phyloP scores from a whole-genome alignment of 2,113 vertebrate genomes.

The Notarius quadriscutis region DNA sequence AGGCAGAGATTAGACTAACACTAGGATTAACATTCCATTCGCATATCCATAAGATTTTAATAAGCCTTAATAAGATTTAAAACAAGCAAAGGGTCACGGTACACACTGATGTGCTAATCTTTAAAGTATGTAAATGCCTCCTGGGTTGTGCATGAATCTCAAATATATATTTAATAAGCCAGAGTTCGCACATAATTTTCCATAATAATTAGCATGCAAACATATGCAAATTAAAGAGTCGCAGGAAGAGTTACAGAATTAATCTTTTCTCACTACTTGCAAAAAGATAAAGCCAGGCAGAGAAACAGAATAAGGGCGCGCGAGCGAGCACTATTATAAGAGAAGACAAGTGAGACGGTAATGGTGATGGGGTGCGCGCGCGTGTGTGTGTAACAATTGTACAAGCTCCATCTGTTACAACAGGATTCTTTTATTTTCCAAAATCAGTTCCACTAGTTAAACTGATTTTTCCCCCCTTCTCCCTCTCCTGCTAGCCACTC shows the following conservation, averaged over 20 bases:
- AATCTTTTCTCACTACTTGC: not conserved
- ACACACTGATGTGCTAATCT: slow-evolving; percentile 38
- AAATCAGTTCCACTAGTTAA: not conserved
- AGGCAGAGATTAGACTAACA: slow-evolving; percentile 40
- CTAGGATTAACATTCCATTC: slow-evolving; percentile 38
- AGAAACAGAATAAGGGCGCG: not conserved
- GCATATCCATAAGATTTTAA: slow-evolving; percentile 51
- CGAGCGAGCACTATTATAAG: not conserved
- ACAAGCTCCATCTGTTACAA: slow-evolving; percentile 4
- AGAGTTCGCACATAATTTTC: slow-evolving; percentile 16
- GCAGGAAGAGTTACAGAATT: slow-evolving; percentile 1
- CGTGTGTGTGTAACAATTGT: not conserved
- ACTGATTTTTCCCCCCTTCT: not conserved
- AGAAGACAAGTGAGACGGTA: not conserved
- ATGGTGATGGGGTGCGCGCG: no score
- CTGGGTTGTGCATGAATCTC: slow-evolving; percentile 23
- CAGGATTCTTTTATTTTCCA: not conserved
- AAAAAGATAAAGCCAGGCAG: not conserved
- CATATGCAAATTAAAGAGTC: slow-evolving; percentile 21
- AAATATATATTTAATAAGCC: slow-evolving; percentile 34
- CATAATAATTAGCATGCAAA: slow-evolving; percentile 39
- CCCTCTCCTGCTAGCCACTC: not conserved
- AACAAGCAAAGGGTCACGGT: slow-evolving; percentile 42
- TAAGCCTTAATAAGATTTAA: slow-evolving; percentile 56
- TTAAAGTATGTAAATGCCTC: slow-evolving; percentile 32